phyloP scores from a whole-genome alignment of 1,140 invertebrate genomes.

The Drosophila guanche region DNA sequence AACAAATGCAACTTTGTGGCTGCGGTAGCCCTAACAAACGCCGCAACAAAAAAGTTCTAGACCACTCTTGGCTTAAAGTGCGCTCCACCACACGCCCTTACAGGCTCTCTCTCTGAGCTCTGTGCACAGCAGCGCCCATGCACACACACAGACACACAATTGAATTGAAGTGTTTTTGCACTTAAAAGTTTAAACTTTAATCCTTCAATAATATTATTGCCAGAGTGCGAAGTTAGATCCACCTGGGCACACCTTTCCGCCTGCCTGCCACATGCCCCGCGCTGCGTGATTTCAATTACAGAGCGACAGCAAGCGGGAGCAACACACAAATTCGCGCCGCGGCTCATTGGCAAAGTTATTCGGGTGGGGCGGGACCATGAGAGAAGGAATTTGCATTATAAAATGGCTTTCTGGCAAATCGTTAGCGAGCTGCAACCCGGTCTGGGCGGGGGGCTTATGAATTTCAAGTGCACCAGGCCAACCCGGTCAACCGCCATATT shows the following conservation, averaged over 20 bases:
- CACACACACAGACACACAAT: conserved; percentile 54
- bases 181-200: conserved; percentile 81
- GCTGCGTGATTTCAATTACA: conserved; percentile 57
- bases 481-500: not conserved
- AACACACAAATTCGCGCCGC: conserved; percentile 18
- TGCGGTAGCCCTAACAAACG: conserved; percentile 51
- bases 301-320: conserved; percentile 24
- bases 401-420: conserved; percentile 13
- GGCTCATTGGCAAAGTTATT: conserved; percentile 52
- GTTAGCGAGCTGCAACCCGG: not conserved
- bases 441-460: conserved; percentile 2
- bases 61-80: conserved; percentile 61
- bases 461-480: conserved; percentile 7
- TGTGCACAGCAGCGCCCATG: conserved; percentile 16
- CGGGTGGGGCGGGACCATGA: not conserved
- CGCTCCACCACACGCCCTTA: conserved; percentile 51
- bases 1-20: conserved; percentile 60
- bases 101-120: conserved; percentile 20
- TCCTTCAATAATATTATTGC: conserved; percentile 79
- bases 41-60: conserved; percentile 65
- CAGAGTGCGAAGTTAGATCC: conserved; percentile 70
- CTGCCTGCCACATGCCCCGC: not conserved
- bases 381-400: conserved; percentile 53
- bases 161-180: conserved; percentile 78
- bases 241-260: conserved; percentile 22